phyloP scores from a whole-genome alignment of 2,113 vertebrate species.

The Neolamprologus modestus region DNA sequence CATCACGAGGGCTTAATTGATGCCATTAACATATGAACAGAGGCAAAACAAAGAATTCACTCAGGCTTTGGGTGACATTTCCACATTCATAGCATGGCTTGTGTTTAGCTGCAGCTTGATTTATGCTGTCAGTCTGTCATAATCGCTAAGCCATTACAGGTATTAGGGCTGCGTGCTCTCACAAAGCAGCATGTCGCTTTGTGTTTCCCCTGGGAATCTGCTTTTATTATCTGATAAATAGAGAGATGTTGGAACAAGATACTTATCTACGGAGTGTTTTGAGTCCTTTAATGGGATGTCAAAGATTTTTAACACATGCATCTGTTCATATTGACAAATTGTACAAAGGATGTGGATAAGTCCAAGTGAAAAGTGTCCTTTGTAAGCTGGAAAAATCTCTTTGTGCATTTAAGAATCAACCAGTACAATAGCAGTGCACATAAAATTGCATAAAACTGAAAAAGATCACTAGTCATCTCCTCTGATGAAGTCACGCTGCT shows the following conservation, averaged over 20 bases:
- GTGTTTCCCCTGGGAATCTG: constrained; percentile 4
- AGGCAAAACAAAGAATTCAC: constrained; percentile 45
- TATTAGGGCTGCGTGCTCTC: constrained; percentile 3
- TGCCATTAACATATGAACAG: constrained; percentile 44
- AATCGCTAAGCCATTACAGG: constrained; percentile 50
- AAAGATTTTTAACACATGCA: not conserved
- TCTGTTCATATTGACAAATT: not conserved
- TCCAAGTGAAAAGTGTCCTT: not conserved
- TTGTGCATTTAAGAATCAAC: not conserved
- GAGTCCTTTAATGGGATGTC: not conserved
- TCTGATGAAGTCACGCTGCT: constrained; percentile 4
- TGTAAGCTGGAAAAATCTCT: not conserved
- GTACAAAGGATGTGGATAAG: not conserved
- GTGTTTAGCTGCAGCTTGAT: constrained; percentile 27
- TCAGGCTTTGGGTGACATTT: constrained; percentile 32
- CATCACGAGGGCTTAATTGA: constrained; percentile 43
- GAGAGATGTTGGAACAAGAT: constrained; percentile 14
- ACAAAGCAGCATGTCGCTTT: constrained; percentile 23
- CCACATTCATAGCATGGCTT: constrained; percentile 7
- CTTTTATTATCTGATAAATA: constrained; percentile 42
- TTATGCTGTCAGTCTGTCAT: constrained; percentile 40
- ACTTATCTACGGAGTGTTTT: constrained; percentile 6
- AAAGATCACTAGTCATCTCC: not conserved
- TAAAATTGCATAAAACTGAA: not conserved
- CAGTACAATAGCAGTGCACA: not conserved